phyloP scores from a whole-genome alignment of 2,113 vertebrate species.

The Helogale parvula region DNA sequence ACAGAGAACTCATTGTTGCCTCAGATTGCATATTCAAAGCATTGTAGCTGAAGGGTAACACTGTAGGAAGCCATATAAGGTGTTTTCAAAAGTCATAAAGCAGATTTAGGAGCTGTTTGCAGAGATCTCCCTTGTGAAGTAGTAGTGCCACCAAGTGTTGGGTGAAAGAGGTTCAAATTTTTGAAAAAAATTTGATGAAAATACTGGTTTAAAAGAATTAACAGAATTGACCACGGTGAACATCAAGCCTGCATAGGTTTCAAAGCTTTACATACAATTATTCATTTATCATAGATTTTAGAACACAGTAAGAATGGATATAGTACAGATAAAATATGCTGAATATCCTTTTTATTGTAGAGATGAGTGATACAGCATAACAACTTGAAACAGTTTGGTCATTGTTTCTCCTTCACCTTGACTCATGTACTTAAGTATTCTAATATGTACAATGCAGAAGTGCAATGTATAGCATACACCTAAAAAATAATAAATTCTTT shows the following conservation, averaged over 20 bases:
- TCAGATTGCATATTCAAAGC: neutral
- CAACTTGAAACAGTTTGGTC: neutral
- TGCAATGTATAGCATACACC: neutral
- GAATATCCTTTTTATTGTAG: neutral
- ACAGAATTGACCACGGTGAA: neutral
- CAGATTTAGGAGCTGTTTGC: neutral
- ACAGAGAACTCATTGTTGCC: neutral
- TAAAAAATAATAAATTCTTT: neutral
- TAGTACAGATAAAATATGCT: neutral
- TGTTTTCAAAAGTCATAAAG: neutral
- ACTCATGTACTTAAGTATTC: neutral
- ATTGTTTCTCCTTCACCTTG: neutral
- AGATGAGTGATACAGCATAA: neutral
- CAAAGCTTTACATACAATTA: neutral
- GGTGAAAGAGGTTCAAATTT: neutral
- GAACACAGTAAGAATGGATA: neutral
- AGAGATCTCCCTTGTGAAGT: slow-evolving; percentile 56
- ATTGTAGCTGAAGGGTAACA: neutral
- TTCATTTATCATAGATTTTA: neutral
- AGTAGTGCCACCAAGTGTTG: slow-evolving; percentile 69
- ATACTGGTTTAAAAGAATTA: neutral
- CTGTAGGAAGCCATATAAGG: neutral
- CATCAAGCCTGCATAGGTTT: neutral
- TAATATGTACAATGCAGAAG: neutral
- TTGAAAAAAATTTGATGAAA: neutral